Evolutionary conservation across 2,113 vertebrate genomes (phyloP), one percentile per base, ranked within the genome.

Genomic region (Semicossyphus pulcher): DNA sequence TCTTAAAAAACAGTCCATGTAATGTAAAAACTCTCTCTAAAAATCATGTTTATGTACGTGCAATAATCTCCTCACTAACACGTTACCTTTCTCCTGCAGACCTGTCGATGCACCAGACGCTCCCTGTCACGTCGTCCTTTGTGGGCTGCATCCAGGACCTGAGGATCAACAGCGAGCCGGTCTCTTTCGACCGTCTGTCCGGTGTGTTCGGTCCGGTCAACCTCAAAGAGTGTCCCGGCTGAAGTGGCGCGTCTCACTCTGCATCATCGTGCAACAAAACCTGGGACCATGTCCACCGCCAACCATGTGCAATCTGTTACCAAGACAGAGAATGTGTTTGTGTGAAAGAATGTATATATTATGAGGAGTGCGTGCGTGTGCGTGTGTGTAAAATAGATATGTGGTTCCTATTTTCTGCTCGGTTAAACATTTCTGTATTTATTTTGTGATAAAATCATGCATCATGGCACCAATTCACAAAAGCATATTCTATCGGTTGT

Each of bases 71-170:
- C 37, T 54, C 14, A 39, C 31, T 7, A 14, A 3, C 3, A 1
- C 64, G 16, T 23, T 8, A 11, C 10, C 5, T 56, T 29, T 61
- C 23, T 76, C 12, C 74, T 61, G 63, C 76, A 76, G 87, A 86
- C 42, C 78, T 45, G 15, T 26, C 51, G 34, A 41, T 18, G 59
- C 57, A 61, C 9, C 66, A 71, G 44, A 76, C 28, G 28, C 87
- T 95, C 36, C 95, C 96, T 0, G 87, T 95, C 52, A 91, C 87
- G 20, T 89, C 91, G 0, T 90, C 95, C 10, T 97, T 94, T 61
- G 78, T 90, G 48, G 97, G 97, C 83, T 98, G 97, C 85, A 91
- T 99, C 78, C 91, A 87, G 87, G 93, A 94, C 73, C 80, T 97
- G 84, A 88, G 45, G 26, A 77, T 98, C 89, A 96, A 98, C 49